Conservation (phyloP, 2,888 invertebrate species). For the Sarcophaga carnaria region DNA sequence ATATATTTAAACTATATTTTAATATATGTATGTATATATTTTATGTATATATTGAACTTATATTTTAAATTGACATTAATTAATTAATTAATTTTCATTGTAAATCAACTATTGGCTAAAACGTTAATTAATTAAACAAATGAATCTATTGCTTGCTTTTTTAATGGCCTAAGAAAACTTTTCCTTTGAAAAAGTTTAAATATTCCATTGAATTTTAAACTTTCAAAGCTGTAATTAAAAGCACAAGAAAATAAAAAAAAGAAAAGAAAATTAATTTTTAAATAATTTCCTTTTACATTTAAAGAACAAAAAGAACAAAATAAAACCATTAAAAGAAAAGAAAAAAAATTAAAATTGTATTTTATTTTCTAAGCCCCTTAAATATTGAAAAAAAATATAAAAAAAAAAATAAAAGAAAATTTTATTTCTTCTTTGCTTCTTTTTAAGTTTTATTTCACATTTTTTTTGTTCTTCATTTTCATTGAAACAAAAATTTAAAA, state of each 20-base stretch:
- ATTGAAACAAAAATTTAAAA: conserved; percentile 17
- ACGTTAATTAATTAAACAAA: conserved; percentile 28
- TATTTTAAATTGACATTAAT: conserved; percentile 63
- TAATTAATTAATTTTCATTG: conserved; percentile 40
- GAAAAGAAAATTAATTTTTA: conserved; percentile 37
- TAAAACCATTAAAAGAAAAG: background rate
- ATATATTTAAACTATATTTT: conserved; percentile 57
- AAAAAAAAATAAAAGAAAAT: background rate
- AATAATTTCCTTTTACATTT: background rate
- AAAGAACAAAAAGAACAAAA: background rate
- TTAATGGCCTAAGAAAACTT: conserved; percentile 43
- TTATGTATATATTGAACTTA: conserved; percentile 62
- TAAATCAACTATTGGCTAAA: conserved; percentile 51
- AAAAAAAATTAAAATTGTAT: background rate
- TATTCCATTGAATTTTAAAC: conserved; percentile 34
- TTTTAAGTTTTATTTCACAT: background rate
- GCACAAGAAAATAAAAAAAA: conserved; percentile 31
- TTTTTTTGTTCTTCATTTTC: background rate
- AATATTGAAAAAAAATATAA: background rate
- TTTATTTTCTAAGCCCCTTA: background rate
- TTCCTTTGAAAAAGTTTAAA: conserved; percentile 21
- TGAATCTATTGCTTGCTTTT: background rate
- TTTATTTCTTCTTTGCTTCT: background rate
- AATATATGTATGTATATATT: background rate
- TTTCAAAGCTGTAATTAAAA: conserved; percentile 59